phyloP scores from a whole-genome alignment of 2,888 invertebrate genomes.

The Spodoptera picta region DNA sequence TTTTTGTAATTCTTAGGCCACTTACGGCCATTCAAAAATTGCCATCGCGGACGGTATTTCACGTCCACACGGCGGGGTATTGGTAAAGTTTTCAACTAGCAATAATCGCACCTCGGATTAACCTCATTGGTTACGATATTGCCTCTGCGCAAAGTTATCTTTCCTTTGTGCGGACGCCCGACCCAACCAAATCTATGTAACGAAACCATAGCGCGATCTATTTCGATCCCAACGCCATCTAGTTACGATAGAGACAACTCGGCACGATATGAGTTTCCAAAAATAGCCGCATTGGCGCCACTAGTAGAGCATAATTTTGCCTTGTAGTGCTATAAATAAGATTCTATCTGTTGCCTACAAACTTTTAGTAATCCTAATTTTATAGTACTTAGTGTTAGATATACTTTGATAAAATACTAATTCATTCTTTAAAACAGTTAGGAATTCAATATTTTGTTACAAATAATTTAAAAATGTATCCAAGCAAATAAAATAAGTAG shows the following conservation, averaged over 20 bases:
- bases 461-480: too few relatives aligned
- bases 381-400: too few relatives aligned
- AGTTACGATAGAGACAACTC: constrained; percentile 31
- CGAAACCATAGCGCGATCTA: constrained; percentile 41
- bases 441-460: too few relatives aligned
- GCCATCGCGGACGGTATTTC: constrained; percentile 85
- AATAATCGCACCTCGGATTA: constrained; percentile 96
- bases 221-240: constrained; percentile 44
- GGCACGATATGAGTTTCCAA: background rate
- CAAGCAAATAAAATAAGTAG: too few relatives aligned
- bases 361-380: too few relatives aligned
- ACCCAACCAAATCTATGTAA: constrained; percentile 25
- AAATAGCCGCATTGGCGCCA: constrained; percentile 4
- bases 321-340: too few relatives aligned
- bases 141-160: constrained; percentile 96
- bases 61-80: constrained; percentile 86
- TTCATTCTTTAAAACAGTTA: too few relatives aligned
- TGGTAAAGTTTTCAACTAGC: constrained; percentile 96
- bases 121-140: constrained; percentile 97
- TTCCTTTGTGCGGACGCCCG: accelerated
- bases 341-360: too few relatives aligned
- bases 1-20: constrained; percentile 64
- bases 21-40: constrained; percentile 80
- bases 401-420: too few relatives aligned
- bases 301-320: background rate